These are phyloP conservation scores for Leucoraja ocellata DNA, from an alignment of 2,797 vertebrate genomes.

Conservation along the genomic window DNA sequence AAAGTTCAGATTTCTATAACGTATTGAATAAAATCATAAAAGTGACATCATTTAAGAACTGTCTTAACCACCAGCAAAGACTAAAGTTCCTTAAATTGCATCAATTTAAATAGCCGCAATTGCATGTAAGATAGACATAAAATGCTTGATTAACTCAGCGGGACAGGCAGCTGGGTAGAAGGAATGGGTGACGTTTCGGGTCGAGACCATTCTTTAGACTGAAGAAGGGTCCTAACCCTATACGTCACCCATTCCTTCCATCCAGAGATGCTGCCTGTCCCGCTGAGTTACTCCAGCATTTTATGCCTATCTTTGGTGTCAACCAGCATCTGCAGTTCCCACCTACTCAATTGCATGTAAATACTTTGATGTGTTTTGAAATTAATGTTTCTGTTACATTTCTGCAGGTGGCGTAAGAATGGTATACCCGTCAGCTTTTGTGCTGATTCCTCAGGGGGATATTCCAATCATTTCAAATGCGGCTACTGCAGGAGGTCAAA, in stretches of 20 bases:
- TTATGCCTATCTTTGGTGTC: too few relatives aligned
- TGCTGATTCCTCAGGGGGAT: slow-evolving; percentile 89
- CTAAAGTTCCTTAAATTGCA: neutral
- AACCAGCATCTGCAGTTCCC: too few relatives aligned
- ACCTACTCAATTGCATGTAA: neutral
- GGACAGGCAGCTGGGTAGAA: too few relatives aligned
- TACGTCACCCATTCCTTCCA: too few relatives aligned
- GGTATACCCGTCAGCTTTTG: slow-evolving; percentile 93
- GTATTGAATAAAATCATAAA: neutral
- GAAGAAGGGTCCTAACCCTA: too few relatives aligned
- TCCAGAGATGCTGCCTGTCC: too few relatives aligned
- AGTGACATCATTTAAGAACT: neutral
- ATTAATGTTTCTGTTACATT: slow-evolving; percentile 25
- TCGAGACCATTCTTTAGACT: too few relatives aligned
- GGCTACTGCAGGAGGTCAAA: slow-evolving; percentile 59
- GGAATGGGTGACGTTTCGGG: too few relatives aligned
- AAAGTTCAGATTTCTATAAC: neutral
- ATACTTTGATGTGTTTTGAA: neutral
- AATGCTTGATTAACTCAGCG: too few relatives aligned
- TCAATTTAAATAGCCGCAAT: too few relatives aligned
- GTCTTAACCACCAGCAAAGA: neutral
- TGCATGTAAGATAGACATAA: neutral
- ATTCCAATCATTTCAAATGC: slow-evolving; percentile 74
- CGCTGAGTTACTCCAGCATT: too few relatives aligned
- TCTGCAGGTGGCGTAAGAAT: slow-evolving; percentile 85